Evolutionary conservation across 2,797 vertebrate genomes (phyloP).

Genomic region (Lemur catta): DNA sequence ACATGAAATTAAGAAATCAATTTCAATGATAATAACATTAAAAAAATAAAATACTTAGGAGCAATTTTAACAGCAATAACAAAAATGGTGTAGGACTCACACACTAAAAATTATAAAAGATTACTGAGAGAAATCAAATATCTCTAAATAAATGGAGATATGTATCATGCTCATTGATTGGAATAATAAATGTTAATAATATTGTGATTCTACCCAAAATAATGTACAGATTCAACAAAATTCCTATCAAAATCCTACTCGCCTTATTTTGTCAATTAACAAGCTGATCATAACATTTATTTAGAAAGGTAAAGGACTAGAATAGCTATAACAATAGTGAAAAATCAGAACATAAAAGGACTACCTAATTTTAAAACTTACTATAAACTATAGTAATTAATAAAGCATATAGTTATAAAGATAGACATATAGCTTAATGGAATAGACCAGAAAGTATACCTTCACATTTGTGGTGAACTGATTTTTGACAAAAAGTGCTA

Average conservation of each 20-base stretch:
- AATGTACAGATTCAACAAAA: neutral
- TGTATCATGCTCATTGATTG: too few relatives aligned
- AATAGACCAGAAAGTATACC: neutral
- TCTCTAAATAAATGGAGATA: neutral
- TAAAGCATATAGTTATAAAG: neutral
- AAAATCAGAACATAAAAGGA: neutral
- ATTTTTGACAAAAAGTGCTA: neutral
- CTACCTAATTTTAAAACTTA: neutral
- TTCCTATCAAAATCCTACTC: neutral
- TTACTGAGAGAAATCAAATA: neutral
- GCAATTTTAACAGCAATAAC: neutral
- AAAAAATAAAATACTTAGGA: neutral
- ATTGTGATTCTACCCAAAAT: neutral
- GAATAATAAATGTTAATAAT: neutral
- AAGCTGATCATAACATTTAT: neutral
- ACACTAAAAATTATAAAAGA: neutral
- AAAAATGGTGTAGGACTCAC: neutral
- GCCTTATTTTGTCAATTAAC: neutral
- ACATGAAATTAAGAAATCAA: neutral
- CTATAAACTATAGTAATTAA: neutral
- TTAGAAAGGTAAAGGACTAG: neutral
- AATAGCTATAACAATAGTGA: neutral
- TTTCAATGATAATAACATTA: neutral
- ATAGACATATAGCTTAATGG: neutral
- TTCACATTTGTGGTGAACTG: neutral